phyloP scores from a whole-genome alignment of 92 coral and sea anemone species.

The Phymanthus crucifer region DNA sequence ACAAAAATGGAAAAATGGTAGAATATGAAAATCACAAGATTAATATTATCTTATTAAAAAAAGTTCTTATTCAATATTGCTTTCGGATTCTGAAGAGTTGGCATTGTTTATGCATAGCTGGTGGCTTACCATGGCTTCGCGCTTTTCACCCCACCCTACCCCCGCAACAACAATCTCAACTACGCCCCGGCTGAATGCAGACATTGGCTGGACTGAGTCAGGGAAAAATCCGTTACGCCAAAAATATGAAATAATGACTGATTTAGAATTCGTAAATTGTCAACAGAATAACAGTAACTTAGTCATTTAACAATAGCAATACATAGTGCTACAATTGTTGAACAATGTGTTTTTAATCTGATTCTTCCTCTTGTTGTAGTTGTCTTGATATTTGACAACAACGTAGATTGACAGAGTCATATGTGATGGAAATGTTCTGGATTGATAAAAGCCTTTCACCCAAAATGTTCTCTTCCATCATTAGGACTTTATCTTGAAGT shows the following conservation, averaged over 20 bases:
- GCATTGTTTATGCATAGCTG: neutral
- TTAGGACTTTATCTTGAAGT: constrained; percentile 16
- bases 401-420: constrained; percentile 26
- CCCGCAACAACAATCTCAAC: neutral
- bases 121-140: neutral
- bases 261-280: no score
- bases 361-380: neutral
- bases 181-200: neutral
- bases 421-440: constrained; percentile 18
- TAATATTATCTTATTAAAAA: neutral
- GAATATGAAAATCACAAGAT: constrained; percentile 1
- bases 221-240: neutral
- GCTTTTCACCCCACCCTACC: neutral
- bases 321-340: no score
- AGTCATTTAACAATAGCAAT: no score
- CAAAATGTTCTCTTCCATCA: constrained; percentile 19
- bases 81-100: neutral
- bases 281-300: no score
- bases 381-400: constrained; percentile 16
- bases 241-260: neutral
- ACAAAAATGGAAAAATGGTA: neutral
- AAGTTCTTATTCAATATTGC: neutral
- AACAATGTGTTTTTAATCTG: no score
- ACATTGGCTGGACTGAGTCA: neutral
- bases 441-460: constrained; percentile 13